Conservation (phyloP, 2,113 vertebrate genomes). For the Lepisosteus oculatus region DNA sequence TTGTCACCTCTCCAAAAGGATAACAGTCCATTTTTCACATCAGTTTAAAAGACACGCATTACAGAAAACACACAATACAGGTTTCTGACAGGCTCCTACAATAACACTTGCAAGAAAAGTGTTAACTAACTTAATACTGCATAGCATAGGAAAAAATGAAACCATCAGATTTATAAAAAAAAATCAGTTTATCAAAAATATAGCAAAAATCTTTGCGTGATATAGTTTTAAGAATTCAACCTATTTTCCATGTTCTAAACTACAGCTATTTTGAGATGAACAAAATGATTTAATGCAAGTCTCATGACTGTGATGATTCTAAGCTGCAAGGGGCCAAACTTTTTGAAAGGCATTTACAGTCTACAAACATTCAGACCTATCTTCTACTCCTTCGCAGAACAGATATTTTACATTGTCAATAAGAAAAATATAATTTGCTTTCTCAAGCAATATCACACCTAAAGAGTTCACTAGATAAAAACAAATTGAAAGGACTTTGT, state of each 20-base stretch:
- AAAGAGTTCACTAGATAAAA: no score
- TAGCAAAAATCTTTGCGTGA: no score
- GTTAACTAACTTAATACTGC: constrained; percentile 36
- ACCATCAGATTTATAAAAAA: no score
- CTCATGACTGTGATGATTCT: no score
- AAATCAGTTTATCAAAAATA: no score
- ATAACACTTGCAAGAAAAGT: constrained; percentile 26
- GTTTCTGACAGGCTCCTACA: constrained; percentile 14
- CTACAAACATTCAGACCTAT: background rate
- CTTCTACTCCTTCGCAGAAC: constrained; percentile 38
- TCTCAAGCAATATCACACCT: constrained; percentile 11
- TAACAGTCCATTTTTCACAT: background rate
- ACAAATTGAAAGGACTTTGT: no score
- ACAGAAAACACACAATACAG: constrained; percentile 13
- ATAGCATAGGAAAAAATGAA: background rate
- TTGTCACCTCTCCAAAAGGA: background rate
- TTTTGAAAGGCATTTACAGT: constrained; percentile 8
- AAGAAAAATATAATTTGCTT: constrained; percentile 28
- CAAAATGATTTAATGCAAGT: no score
- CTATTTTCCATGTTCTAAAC: no score
- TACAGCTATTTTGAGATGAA: no score
- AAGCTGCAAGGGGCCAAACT: no score
- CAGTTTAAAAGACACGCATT: background rate
- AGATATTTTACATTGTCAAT: constrained; percentile 6
- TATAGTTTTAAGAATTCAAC: no score